Percentiles rank a stretch among this genome's conserved stretches.
Conservation (phyloP, 92 coral and sea anemone species). For the Scolanthus callimorphus region DNA sequence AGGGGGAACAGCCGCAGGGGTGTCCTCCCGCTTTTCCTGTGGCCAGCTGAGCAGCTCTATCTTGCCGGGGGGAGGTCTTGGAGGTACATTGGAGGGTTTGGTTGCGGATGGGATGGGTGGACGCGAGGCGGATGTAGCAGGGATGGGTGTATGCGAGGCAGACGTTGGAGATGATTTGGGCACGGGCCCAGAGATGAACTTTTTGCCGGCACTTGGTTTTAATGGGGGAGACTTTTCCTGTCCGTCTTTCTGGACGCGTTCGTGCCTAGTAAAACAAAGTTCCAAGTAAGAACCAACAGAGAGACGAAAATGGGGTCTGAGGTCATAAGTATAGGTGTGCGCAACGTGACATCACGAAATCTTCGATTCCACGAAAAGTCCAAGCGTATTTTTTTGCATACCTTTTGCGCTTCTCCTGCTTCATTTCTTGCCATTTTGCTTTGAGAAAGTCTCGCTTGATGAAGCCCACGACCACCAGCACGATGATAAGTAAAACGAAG, state of each 20-base stretch:
- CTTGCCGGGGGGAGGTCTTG: slow-evolving; percentile 21
- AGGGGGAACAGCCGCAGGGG: not conserved
- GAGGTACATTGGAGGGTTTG: not conserved
- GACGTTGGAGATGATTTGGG: slow-evolving; percentile 5
- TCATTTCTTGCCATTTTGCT: slow-evolving; percentile 53
- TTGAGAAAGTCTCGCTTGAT: slow-evolving; percentile 40
- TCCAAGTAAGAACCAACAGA: no score
- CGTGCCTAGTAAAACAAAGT: not conserved
- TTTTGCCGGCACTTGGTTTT: not conserved
- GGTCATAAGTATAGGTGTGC: no score
- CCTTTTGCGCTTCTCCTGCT: slow-evolving; percentile 15
- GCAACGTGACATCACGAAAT: no score
- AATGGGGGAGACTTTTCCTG: not conserved
- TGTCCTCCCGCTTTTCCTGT: not conserved
- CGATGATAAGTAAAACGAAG: slow-evolving; percentile 23
- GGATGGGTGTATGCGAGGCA: no score
- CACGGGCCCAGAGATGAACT: not conserved
- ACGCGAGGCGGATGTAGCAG: not conserved
- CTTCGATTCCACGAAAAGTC: no score
- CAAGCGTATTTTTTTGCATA: no score
- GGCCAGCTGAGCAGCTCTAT: slow-evolving; percentile 43
- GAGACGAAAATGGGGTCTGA: no score
- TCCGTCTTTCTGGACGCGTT: not conserved
- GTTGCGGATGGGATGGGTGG: no score
- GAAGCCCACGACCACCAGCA: slow-evolving; percentile 37